Evolutionary conservation across 1,140 invertebrate species (phyloP), one percentile per base, ranked within the genome.

Genomic region (Drosophila pachea): DNA sequence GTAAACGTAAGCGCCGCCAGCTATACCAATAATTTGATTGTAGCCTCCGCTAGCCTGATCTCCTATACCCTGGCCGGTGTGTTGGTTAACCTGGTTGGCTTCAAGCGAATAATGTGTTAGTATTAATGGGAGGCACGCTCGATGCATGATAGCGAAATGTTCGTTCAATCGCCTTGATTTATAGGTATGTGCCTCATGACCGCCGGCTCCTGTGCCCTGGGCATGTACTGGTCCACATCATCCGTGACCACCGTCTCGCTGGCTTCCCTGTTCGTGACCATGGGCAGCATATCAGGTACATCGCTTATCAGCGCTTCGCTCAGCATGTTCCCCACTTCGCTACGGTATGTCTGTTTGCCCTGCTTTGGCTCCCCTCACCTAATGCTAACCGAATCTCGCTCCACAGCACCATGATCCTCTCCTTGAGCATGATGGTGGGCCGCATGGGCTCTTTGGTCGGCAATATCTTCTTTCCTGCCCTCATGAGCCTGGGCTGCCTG

Each of bases 21-120:
- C 0, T 92, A 92, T 58, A 83, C 91, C 5, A 92, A 92, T 74
- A 91, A 90, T 61, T 84, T 91, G 0, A 88, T 91, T 38, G 91
- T 92, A 7, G 91, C 91, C 0, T 86, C 88, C 0, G 90, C 91
- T 0, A 90, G 90, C 0, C 73, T 92, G 0, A 70, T 91, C 0
- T 89, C 90, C 0, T 92, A 91, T 60, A 77, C 90, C 4, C 7
- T 76, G 53, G 91, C 91, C 7, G 91, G 91, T 0, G 86, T 86
- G 4, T 48, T 92, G 22, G 89, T 92, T 4, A 88, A 76, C 76
- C 88, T 90, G 50, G 90, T 91, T 9, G 91, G 91, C 8, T 91
- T 92, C 48, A 91, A 90, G 63, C 45, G 88, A 4, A 90, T 92
- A 9, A 73, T 88, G 69, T 64, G 86, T 89, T 74, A n/a, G 8